Evolutionary conservation across 2,888 invertebrate species (phyloP).

Genomic region (Eupeodes luniger): DNA sequence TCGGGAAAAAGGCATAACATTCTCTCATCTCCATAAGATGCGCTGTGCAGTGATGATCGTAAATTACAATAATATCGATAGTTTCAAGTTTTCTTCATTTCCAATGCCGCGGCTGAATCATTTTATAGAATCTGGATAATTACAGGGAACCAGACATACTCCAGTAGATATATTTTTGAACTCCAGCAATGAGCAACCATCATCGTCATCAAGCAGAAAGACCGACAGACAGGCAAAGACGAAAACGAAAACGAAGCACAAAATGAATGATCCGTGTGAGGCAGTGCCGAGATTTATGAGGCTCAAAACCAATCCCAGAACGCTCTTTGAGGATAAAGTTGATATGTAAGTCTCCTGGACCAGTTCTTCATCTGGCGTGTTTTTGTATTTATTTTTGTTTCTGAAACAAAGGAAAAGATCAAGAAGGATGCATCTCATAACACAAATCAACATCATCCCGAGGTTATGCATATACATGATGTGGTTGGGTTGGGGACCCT

Average conservation of each 20-base stretch:
- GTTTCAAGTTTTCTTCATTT: constrained; percentile 40
- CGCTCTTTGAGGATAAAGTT: constrained; percentile 31
- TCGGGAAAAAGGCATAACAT: not conserved
- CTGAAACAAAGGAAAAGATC: constrained; percentile 24
- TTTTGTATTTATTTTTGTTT: constrained; percentile 7
- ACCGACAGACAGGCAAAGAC: constrained; percentile 22
- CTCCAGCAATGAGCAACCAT: not conserved
- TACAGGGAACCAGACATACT: constrained; percentile 61
- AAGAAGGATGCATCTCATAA: constrained; percentile 61
- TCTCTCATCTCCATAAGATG: not conserved
- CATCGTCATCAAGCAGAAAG: not conserved
- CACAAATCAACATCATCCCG: constrained; percentile 69
- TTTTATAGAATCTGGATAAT: constrained; percentile 74
- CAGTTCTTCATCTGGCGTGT: constrained; percentile 58
- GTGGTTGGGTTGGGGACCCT: constrained; percentile 48
- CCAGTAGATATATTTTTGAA: constrained; percentile 22
- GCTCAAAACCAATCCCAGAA: constrained; percentile 72
- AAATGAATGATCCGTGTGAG: constrained; percentile 73
- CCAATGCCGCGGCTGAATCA: constrained; percentile 46
- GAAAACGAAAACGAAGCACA: constrained; percentile 51
- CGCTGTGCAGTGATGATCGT: constrained; percentile 44
- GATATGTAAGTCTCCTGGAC: constrained; percentile 51
- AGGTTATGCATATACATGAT: constrained; percentile 46
- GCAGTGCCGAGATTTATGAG: constrained; percentile 72
- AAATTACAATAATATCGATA: constrained; percentile 75